Evolutionary conservation across 2,797 vertebrate genomes (phyloP), one percentile per base, ranked within the genome.

Genomic region (Enteromius unitaeniatus): DNA sequence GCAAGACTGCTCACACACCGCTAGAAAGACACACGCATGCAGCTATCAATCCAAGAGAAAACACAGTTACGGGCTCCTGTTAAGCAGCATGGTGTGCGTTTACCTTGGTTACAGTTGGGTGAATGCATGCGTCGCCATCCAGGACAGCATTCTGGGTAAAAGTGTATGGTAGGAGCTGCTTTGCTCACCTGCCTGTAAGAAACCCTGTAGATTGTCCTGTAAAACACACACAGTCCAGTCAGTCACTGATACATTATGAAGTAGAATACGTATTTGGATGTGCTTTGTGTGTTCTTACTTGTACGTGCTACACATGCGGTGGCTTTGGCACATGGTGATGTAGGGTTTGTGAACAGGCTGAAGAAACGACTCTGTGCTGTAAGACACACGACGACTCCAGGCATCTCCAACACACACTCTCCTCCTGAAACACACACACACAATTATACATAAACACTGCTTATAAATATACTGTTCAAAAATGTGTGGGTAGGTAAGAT

Each of bases 271-370:
- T 15, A 23, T 75, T 77, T 67, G 42, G 67, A 78, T 70, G 55
- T 79, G 75, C 37, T 37, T 62, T 65, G 26, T 51, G 78, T 77
- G 6, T 51, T 78, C 96, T 93, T 90, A 99, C 98, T 97, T 97
- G 96, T 99, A 99, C 0, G 96, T 97, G 91, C 97, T 99, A 93
- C 98, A 99, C 88, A 96, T 90, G 1, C 95, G 94, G 28, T 96
- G 94, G n/a, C 94, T 97, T 0, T 92, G 94, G 85, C 98, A 99
- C 90, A 95, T 88, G 87, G 97, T 97, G 91, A 99, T 96, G 93
- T 96, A 97, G 81, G 98, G 98, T 91, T 95, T 97, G 93, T 99
- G 96, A 47, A 97, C 88, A 0, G 97, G 95, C 89, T 97, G 96
- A 83, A 96, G 75, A 3, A 95, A 97, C 0, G 97, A 96, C 91